Base-by-base conservation (phyloP, 2,113 vertebrate genomes). In the Columba janthina region DNA sequence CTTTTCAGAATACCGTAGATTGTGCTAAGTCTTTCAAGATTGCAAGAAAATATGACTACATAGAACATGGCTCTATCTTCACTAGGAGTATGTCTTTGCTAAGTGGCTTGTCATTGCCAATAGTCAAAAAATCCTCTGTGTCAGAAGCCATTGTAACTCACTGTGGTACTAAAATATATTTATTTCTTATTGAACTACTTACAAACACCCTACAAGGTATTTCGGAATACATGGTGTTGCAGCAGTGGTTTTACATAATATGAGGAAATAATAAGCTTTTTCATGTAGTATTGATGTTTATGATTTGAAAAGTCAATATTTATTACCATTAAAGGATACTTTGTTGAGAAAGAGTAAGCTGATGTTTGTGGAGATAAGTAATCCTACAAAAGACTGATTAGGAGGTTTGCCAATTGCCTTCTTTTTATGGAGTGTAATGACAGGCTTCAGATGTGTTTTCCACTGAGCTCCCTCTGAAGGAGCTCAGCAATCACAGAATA, bases 371-470 rank as follows among this genome's bases (percentile, higher is more conserved):
- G 34, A n/a, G 86, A 15, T 62, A 79, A 65, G 54, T 76, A 89
- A 78, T 66, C 32, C 40, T 79, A 54, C 46, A 53, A 70, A 71
- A 87, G 34, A 83, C 46, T 78, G 48, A 86, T 86, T 78, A 54
- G 36, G 75, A 90, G 40, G 31, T 61, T 65, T 94, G 34, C 73
- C 56, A 82, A 5, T 70, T 93, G 31, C 51, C 16, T 28, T 50
- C 46, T 89, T 94, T 93, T 81, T 94, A 29, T 85, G 36, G 62
- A 83, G 15, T 5, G 1, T 73, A 90, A 89, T 79, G 71, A 86
- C 50, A 76, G 38, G 26, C 76, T 91, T 94, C 65, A 40, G 69
- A 81, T 86, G 32, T 48, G 31, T 75, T 97, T 92, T 88, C 67
- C 61, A 36, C 58, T 75, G 83, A 83, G 58, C 29, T 71, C 61